These are phyloP conservation scores for Brachypodius melanocephalos DNA, from an alignment of 2,113 vertebrate species.

Conservation along the genomic window DNA sequence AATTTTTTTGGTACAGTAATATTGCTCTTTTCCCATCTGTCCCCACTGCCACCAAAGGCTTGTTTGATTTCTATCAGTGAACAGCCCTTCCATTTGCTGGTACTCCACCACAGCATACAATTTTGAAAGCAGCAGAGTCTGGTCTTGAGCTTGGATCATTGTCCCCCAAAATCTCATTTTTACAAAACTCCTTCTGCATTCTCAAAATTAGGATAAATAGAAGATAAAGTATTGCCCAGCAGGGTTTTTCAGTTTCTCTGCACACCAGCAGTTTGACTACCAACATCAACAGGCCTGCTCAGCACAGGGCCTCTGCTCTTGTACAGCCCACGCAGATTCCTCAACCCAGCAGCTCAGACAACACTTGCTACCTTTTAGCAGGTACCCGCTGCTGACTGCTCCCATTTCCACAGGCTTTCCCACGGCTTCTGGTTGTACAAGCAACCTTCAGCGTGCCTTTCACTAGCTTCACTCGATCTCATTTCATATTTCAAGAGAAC, in stretches of 20 bases:
- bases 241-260: neutral
- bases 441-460: neutral
- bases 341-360: neutral
- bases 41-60: neutral
- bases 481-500: neutral
- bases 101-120: neutral
- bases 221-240: neutral
- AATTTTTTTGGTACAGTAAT: neutral
- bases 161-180: neutral
- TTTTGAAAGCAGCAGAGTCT: neutral
- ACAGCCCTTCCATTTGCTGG: neutral
- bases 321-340: neutral
- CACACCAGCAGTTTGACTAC: neutral
- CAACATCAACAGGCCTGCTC: neutral
- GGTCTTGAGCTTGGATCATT: neutral
- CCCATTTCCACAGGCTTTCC: neutral
- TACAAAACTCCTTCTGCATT: neutral
- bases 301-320: rapidly evolving
- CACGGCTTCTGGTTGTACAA: neutral
- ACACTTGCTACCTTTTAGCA: neutral
- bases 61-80: neutral
- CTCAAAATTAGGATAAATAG: neutral
- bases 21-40: neutral
- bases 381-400: neutral
- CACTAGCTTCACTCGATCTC: neutral